phyloP scores from a whole-genome alignment of 1,140 invertebrate genomes.

The Drosophila virilis region DNA sequence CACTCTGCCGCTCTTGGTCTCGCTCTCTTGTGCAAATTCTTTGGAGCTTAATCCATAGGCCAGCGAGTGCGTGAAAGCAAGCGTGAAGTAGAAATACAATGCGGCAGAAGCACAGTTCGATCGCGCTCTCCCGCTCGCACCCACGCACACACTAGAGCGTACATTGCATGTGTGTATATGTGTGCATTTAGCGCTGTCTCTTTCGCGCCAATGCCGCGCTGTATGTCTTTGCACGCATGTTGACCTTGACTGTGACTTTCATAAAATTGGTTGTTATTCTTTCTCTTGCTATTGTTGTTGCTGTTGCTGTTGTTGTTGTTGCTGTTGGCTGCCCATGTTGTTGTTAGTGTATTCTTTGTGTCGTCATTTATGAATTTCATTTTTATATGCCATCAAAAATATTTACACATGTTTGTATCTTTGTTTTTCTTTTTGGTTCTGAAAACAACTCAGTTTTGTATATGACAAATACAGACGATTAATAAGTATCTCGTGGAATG shows the following conservation, averaged over 20 bases:
- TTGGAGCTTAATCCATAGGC: conserved; percentile 45
- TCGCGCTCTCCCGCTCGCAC: conserved; percentile 42
- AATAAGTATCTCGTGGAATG: no score
- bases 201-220: conserved; percentile 13
- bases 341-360: conserved; percentile 57
- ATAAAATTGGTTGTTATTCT: conserved; percentile 73
- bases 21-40: conserved; percentile 33
- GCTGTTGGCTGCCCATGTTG: conserved; percentile 1
- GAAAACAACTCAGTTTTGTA: not conserved
- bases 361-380: conserved; percentile 64
- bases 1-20: not conserved
- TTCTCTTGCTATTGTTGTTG: conserved; percentile 35
- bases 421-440: not conserved
- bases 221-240: conserved; percentile 69
- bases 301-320: conserved; percentile 24
- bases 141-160: conserved; percentile 21
- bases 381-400: conserved; percentile 34
- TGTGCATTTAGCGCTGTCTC: conserved; percentile 33
- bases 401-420: conserved; percentile 7
- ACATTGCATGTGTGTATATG: conserved; percentile 6
- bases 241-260: conserved; percentile 83
- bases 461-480: no score
- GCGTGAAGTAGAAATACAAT: conserved; percentile 39
- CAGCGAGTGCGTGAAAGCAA: conserved; percentile 53
- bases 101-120: conserved; percentile 25